Conservation (phyloP, 2,113 vertebrate genomes). For the Amphiprion percula region DNA sequence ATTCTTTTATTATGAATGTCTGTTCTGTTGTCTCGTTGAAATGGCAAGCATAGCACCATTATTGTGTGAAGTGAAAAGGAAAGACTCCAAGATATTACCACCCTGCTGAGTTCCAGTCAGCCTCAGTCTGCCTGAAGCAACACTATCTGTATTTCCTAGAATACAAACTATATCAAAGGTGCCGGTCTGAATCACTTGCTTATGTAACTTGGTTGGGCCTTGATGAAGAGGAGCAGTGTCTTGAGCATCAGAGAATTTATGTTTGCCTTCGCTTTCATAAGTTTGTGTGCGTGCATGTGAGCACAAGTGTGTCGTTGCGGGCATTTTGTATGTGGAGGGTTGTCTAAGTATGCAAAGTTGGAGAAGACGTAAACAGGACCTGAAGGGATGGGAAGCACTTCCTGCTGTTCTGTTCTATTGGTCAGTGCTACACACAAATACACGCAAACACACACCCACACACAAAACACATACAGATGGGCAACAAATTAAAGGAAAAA, state of each 20-base stretch:
- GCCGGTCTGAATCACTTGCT: slow-evolving; percentile 15
- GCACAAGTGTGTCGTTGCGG: slow-evolving; percentile 14
- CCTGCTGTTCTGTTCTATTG: slow-evolving; percentile 49
- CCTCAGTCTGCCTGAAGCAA: background rate
- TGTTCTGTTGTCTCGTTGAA: background rate
- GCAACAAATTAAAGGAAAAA: too few species aligned
- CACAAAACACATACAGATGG: slow-evolving; percentile 6
- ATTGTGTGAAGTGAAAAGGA: background rate
- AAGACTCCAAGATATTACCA: background rate
- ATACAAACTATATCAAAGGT: slow-evolving; percentile 40
- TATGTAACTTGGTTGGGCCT: slow-evolving; percentile 34
- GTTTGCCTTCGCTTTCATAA: slow-evolving; percentile 11
- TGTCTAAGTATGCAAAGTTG: slow-evolving; percentile 14
- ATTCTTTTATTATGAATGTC: slow-evolving; percentile 4
- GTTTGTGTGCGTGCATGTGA: slow-evolving; percentile 4
- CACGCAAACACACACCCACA: slow-evolving; percentile 14
- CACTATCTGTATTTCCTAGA: slow-evolving; percentile 31
- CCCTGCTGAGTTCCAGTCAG: background rate
- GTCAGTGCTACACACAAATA: slow-evolving; percentile 27
- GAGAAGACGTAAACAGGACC: slow-evolving; percentile 57
- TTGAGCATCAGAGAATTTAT: slow-evolving; percentile 6
- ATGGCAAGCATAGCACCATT: background rate
- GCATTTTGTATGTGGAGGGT: slow-evolving; percentile 1
- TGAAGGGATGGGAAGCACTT: slow-evolving; percentile 54
- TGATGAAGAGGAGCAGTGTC: slow-evolving; percentile 53